Conservation (phyloP, 2,113 vertebrate genomes). For the Arothron firmamentum region DNA sequence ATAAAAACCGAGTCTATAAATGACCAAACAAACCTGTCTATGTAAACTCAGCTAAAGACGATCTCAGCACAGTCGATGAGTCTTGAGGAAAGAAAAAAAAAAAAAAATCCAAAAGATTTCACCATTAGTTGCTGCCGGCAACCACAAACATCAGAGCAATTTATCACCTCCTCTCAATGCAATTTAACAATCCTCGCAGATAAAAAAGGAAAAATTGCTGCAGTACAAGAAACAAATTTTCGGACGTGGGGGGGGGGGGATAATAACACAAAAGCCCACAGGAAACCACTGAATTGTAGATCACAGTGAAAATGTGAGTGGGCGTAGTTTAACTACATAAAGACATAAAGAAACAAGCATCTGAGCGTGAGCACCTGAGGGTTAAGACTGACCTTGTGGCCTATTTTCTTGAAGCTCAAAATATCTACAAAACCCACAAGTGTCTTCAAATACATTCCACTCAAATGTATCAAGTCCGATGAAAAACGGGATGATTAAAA, state of each 20-base stretch:
- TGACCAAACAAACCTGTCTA: no score
- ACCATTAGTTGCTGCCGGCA: no score
- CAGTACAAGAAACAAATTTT: constrained; percentile 27
- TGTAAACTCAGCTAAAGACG: no score
- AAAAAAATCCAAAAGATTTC: no score
- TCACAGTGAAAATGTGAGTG: constrained; percentile 39
- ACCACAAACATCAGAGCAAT: no score
- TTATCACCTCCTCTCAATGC: not conserved
- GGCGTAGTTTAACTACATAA: constrained; percentile 31
- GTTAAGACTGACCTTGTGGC: constrained; percentile 33
- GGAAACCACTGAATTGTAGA: not conserved
- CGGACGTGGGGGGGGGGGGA: constrained; percentile 17
- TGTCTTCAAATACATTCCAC: not conserved
- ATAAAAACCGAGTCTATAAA: no score
- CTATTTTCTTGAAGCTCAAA: constrained; percentile 28
- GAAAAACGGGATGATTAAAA: not conserved
- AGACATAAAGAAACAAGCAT: constrained; percentile 12
- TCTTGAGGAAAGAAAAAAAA: no score
- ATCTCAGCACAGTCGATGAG: no score
- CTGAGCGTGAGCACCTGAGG: constrained; percentile 30
- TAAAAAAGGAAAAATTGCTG: constrained; percentile 28
- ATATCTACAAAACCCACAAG: not conserved
- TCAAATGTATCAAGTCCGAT: not conserved
- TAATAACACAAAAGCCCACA: constrained; percentile 26
- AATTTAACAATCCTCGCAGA: not conserved